These are phyloP conservation scores for Sthenelais limicola DNA, from an alignment of 2,888 invertebrate genomes.

Conservation along the genomic window DNA sequence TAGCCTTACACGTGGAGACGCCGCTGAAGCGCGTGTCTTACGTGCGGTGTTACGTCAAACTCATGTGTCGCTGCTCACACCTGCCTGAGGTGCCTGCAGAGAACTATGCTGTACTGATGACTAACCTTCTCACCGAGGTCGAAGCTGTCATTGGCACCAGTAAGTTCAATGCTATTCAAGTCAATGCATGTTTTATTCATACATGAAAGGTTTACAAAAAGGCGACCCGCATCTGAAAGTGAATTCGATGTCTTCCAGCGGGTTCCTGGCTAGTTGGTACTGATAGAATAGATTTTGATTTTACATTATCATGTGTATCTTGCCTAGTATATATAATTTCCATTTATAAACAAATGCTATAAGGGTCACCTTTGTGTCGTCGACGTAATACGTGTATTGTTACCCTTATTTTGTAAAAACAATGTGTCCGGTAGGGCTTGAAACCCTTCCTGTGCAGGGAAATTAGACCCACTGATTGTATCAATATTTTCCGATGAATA, in stretches of 20 bases:
- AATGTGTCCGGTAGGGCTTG: no score
- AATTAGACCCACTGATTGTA: no score
- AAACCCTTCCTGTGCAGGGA: no score
- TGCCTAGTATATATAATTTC: not conserved
- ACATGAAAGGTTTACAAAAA: no score
- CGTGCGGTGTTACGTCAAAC: constrained; percentile 77
- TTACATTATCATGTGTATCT: not conserved
- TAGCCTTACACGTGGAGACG: constrained; percentile 73
- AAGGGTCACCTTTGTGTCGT: no score
- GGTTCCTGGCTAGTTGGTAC: no score
- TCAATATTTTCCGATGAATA: no score
- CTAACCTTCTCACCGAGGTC: constrained; percentile 67
- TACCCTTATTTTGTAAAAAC: no score
- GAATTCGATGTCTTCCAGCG: no score
- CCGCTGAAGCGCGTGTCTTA: constrained; percentile 77
- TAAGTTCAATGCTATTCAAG: not conserved
- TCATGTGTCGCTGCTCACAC: constrained; percentile 73
- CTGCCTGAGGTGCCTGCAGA: constrained; percentile 54
- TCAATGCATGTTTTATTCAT: not conserved
- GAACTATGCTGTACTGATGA: constrained; percentile 58
- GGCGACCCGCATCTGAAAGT: no score
- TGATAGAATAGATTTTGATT: no score
- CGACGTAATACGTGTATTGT: no score
- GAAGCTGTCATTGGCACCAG: constrained; percentile 61
- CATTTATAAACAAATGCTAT: not conserved